Evolutionary conservation across 2,888 invertebrate genomes (phyloP).

Genomic region (Caenorhabditis angaria): DNA sequence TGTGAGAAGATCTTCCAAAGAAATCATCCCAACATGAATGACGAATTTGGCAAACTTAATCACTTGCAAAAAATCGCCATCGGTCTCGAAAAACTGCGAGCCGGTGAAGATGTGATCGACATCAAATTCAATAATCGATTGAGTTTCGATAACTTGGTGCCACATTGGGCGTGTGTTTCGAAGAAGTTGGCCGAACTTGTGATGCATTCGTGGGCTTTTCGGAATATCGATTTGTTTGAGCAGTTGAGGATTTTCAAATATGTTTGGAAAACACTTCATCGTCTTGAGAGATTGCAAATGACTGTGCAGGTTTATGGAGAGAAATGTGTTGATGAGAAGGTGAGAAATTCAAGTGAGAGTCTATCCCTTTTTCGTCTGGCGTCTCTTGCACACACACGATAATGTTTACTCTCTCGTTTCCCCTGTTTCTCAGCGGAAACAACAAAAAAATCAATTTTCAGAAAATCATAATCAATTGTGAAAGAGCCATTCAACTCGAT

Average conservation of each 20-base stretch:
- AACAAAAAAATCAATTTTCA: too few species aligned
- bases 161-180: conserved; percentile 28
- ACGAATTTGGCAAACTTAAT: conserved; percentile 17
- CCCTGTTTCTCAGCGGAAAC: too few species aligned
- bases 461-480: conserved; percentile 28
- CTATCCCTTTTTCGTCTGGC: too few species aligned
- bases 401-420: too few species aligned
- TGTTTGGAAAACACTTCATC: conserved; percentile 36
- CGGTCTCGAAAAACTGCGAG: conserved; percentile 25
- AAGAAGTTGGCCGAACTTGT: conserved; percentile 20
- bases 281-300: conserved; percentile 36
- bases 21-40: not conserved
- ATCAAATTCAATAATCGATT: conserved; percentile 30
- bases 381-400: too few species aligned
- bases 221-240: conserved; percentile 20
- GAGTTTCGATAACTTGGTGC: conserved; percentile 20
- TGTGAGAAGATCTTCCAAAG: not conserved
- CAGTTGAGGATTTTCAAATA: conserved; percentile 32
- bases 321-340: conserved; percentile 28
- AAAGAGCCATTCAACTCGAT: conserved; percentile 29
- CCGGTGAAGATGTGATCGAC: conserved; percentile 3
- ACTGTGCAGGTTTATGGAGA: conserved; percentile 36
- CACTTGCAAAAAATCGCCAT: conserved; percentile 19
- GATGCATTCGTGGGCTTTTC: conserved; percentile 37
- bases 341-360: too few species aligned